These are phyloP conservation scores for Sander vitreus DNA, from an alignment of 2,113 vertebrate species.

Conservation along the genomic window DNA sequence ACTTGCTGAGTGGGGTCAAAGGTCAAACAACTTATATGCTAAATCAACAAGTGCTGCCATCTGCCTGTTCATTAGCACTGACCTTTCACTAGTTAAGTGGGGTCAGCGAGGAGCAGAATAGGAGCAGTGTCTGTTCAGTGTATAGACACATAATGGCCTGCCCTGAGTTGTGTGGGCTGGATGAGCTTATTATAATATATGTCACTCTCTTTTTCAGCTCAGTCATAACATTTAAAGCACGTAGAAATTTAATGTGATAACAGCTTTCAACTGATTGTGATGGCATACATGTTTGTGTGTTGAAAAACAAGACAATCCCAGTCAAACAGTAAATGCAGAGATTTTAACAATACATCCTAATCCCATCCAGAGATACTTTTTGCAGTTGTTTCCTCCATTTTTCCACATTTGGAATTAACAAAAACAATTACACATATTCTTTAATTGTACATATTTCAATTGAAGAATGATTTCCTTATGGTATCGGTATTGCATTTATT, in stretches of 20 bases:
- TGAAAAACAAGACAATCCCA: not conserved
- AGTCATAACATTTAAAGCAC: not conserved
- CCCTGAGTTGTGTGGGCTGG: conserved; percentile 12
- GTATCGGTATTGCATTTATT: not conserved
- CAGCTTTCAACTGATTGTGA: not conserved
- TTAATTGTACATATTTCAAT: not conserved
- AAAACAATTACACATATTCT: not conserved
- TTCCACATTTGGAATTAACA: not conserved
- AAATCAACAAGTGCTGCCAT: conserved; percentile 63
- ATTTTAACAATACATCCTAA: not conserved
- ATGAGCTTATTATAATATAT: not conserved
- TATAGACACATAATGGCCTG: conserved; percentile 32
- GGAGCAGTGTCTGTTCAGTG: conserved; percentile 30
- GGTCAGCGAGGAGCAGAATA: conserved; percentile 34
- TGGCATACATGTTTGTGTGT: not conserved
- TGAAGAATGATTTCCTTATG: not conserved
- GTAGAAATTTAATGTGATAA: not conserved
- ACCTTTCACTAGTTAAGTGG: conserved; percentile 56
- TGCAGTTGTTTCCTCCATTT: not conserved
- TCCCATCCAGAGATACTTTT: not conserved
- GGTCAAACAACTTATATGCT: conserved; percentile 60
- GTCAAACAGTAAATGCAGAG: not conserved
- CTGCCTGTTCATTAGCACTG: conserved; percentile 61
- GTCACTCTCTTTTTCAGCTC: not conserved
- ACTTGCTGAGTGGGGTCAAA: conserved; percentile 47